These are phyloP conservation scores for Heliconius ismenius DNA, from an alignment of 2,888 invertebrate genomes.

Conservation along the genomic window DNA sequence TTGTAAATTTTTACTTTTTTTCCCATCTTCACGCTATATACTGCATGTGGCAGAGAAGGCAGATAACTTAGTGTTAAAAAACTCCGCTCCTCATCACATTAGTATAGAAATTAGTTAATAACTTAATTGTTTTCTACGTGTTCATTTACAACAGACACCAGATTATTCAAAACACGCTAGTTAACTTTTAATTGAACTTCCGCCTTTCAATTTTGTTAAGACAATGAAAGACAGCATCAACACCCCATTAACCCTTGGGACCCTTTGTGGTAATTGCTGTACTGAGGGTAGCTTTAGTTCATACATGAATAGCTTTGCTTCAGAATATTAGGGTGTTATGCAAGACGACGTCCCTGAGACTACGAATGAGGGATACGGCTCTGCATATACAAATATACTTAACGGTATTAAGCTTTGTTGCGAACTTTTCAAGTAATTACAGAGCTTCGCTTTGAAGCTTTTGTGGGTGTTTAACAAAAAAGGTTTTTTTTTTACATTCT, in stretches of 20 bases:
- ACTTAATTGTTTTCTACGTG: neutral
- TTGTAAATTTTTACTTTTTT: neutral
- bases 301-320: slow-evolving; percentile 43
- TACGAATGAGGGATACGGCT: slow-evolving; percentile 17
- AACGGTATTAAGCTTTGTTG: slow-evolving; percentile 11
- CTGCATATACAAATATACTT: slow-evolving; percentile 29
- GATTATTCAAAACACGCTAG: neutral
- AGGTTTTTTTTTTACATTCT: neutral
- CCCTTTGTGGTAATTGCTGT: slow-evolving; percentile 41
- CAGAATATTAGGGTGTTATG: slow-evolving; percentile 48
- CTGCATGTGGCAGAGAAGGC: neutral
- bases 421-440: slow-evolving; percentile 16
- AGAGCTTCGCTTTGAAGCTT: neutral
- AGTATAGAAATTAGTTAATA: neutral
- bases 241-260: slow-evolving; percentile 42
- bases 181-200: slow-evolving; percentile 36
- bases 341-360: slow-evolving; percentile 37
- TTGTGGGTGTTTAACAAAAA: neutral
- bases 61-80: neutral
- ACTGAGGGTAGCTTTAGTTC: slow-evolving; percentile 26
- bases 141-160: neutral
- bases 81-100: neutral
- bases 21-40: neutral
- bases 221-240: slow-evolving; percentile 44
- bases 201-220: slow-evolving; percentile 35